These are phyloP conservation scores for Saguinus midas DNA, from an alignment of 2,113 vertebrate genomes.

Conservation along the genomic window DNA sequence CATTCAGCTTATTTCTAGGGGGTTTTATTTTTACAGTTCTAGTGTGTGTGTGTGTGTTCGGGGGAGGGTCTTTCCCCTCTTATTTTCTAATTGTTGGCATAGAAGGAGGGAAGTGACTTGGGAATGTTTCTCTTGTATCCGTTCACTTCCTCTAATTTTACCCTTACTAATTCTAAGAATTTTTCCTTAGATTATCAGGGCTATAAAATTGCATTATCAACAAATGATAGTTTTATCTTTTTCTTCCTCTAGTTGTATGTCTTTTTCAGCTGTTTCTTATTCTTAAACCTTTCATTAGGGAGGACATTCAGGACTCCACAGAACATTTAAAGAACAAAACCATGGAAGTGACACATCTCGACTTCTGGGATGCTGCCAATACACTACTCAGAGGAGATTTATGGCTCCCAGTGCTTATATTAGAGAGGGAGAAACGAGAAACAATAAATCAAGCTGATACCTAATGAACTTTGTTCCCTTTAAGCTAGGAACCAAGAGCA, in stretches of 20 bases:
- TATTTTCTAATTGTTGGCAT: background rate
- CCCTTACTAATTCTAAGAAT: background rate
- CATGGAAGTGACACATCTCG: slow-evolving; percentile 42
- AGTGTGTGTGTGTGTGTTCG: too few species aligned
- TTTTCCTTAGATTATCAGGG: slow-evolving; percentile 6
- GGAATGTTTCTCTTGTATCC: slow-evolving; percentile 32
- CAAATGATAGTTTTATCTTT: slow-evolving; percentile 5
- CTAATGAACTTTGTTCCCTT: slow-evolving; percentile 68
- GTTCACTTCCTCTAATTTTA: background rate
- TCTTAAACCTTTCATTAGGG: slow-evolving; percentile 44
- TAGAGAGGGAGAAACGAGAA: slow-evolving; percentile 9
- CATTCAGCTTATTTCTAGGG: background rate
- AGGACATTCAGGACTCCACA: slow-evolving; percentile 40
- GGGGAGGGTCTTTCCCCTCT: background rate
- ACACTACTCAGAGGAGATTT: slow-evolving; percentile 65
- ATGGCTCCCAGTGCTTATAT: slow-evolving; percentile 65
- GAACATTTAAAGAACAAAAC: slow-evolving; percentile 62
- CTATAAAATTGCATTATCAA: background rate
- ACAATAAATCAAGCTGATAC: slow-evolving; percentile 66
- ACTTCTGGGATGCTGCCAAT: slow-evolving; percentile 57
- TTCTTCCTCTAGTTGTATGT: background rate
- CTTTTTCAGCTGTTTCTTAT: slow-evolving; percentile 57
- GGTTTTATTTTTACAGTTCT: background rate
- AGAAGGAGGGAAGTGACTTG: slow-evolving; percentile 17
- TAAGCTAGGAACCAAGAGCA: slow-evolving; percentile 60